Base-by-base conservation (phyloP, 2,888 invertebrate genomes). In the Rutpela maculata region DNA sequence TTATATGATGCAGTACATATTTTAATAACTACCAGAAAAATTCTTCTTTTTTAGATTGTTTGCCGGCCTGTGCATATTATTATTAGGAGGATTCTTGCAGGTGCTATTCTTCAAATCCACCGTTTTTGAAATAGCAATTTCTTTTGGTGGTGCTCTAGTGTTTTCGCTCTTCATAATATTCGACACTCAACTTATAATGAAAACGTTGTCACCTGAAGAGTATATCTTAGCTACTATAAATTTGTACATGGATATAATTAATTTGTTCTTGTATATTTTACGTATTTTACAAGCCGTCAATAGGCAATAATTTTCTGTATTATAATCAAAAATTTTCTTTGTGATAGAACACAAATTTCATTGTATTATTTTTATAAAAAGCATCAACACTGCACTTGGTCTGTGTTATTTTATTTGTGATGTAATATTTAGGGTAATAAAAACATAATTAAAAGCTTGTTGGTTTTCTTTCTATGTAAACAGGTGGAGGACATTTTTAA, bases 151-250 rank as follows among this genome's bases (percentile, higher is more conserved):
- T 6, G 94, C 95, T 0, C 89, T 94, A 7, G 86, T 97, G 63
- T 97, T 97, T 90, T 94, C 94, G 55, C 90, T 96, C 60, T 97
- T 96, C 90, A 94, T 97, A 62, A 92, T 97, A 82, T 95, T 94
- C 86, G 97, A 97, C 90, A 96, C 96, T 0, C 95, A 96, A 88
- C 92, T 95, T 90, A 92, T 97, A 90, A 95, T 96, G 95, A 93
- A 93, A 81, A 93, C 92, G 15, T 66, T 82, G 19, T 82, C 82
- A 22, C 94, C 97, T 0, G 97, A 97, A 88, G 97, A 97, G 19
- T 72, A 72, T 17, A 72, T 72, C 15, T 50, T 72, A n/a, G 72
- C 72, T 18, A 72, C 72, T 0, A 95, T 97, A 87, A 95, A 95
- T 88, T 91, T 97, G 60, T 97, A 97, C 88, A 91, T 97, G 91